A percentile compares a stretch with the other conserved stretches of the same genome.
phyloP scores from a whole-genome alignment of 2,797 vertebrate species.

The Diglossa cyanea region DNA sequence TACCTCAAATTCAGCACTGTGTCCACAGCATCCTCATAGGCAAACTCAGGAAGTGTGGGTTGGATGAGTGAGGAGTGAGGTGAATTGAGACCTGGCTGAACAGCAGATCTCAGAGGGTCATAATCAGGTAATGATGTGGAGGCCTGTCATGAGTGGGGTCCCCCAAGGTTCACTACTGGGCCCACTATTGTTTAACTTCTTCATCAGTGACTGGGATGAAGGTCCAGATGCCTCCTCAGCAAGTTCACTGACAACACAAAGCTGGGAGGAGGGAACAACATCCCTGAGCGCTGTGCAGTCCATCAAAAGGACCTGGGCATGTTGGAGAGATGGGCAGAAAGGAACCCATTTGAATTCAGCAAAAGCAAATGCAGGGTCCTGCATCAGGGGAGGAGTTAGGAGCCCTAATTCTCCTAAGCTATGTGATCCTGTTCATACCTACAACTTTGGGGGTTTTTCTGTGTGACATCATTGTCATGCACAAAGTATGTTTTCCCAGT shows the following conservation, averaged over 20 bases:
- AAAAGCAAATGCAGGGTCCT: background rate
- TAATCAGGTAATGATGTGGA: no score
- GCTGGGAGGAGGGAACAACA: background rate
- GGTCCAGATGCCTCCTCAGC: background rate
- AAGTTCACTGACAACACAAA: background rate
- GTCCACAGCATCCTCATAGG: background rate
- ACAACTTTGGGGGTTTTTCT: rapidly evolving
- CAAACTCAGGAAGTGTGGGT: background rate
- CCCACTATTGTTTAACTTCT: background rate
- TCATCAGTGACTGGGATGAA: background rate
- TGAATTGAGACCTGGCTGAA: background rate
- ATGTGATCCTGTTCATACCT: background rate
- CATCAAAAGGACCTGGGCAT: background rate
- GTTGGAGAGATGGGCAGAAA: background rate
- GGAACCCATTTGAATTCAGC: background rate
- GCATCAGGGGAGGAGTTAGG: background rate
- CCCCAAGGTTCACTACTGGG: rapidly evolving
- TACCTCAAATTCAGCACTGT: rapidly evolving
- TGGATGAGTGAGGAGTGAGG: background rate
- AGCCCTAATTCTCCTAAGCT: background rate
- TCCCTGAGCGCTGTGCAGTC: background rate
- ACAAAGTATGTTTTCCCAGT: background rate
- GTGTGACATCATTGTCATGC: background rate
- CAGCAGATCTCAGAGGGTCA: background rate
- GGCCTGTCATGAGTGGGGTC: background rate